Percentiles rank a stretch among this genome's conserved stretches.
These are phyloP conservation scores for Ahaetulla prasina DNA, from an alignment of 2,113 vertebrate species.

Conservation along the genomic window DNA sequence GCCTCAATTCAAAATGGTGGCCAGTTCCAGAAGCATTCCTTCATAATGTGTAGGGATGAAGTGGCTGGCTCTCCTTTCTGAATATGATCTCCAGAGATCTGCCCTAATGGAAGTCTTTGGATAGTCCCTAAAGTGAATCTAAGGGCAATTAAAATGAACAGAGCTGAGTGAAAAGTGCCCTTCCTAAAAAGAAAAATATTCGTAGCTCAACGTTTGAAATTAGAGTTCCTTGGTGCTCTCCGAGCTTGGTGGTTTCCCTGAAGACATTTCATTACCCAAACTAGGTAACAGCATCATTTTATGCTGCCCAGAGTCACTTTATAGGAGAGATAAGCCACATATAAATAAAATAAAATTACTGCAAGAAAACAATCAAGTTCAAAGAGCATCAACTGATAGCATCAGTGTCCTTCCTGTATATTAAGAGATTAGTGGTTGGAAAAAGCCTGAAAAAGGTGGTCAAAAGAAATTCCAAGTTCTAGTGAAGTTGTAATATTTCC, in stretches of 20 bases:
- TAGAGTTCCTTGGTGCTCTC: neutral
- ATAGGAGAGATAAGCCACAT: neutral
- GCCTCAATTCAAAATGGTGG: too few species aligned
- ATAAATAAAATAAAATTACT: neutral
- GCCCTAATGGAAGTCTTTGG: too few species aligned
- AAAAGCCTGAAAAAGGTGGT: neutral
- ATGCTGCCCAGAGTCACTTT: neutral
- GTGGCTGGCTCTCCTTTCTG: too few species aligned
- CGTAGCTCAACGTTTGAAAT: neutral
- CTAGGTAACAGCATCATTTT: neutral
- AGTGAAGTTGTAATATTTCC: neutral
- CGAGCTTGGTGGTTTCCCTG: neutral
- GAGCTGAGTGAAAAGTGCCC: neutral
- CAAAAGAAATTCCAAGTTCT: neutral
- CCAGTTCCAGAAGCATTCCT: too few species aligned
- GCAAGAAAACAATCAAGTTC: neutral
- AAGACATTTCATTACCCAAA: neutral
- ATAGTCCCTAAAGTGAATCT: too few species aligned
- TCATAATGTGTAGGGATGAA: too few species aligned
- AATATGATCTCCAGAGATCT: too few species aligned
- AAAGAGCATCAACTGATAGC: too few species aligned
- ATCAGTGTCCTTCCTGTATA: neutral
- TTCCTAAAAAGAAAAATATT: neutral
- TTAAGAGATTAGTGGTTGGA: neutral
- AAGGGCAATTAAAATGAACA: neutral